Evolutionary conservation across 2,113 vertebrate genomes (phyloP).

Genomic region (Geococcyx californianus): DNA sequence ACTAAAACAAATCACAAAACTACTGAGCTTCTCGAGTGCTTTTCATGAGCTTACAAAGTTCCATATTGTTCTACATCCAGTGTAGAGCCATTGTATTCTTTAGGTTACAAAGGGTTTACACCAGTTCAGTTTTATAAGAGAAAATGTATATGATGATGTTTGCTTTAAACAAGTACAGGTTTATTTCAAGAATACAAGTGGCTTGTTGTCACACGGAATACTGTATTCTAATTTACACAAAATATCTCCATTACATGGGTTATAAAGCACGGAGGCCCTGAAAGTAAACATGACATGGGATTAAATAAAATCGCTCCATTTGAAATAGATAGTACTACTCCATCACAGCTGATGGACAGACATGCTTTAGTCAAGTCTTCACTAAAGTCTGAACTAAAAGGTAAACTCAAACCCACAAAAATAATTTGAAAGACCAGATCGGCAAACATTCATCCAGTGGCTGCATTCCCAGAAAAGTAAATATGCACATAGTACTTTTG

Average conservation of each 20-base stretch:
- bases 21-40: not conserved
- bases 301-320: not conserved
- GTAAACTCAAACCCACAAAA: not conserved
- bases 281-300: not conserved
- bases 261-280: not conserved
- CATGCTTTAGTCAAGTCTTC: not conserved
- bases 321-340: not conserved
- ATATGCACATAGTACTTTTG: accelerated
- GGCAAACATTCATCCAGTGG: not conserved
- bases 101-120: not conserved
- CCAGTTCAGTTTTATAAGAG: not conserved
- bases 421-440: not conserved
- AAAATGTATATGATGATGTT: not conserved
- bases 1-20: not conserved
- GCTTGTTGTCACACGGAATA: not conserved
- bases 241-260: not conserved
- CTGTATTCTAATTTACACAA: not conserved
- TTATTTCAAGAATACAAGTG: not conserved
- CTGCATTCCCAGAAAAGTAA: not conserved
- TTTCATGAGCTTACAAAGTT: not conserved
- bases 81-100: not conserved
- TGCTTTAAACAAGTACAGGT: not conserved
- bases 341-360: not conserved
- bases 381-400: not conserved
- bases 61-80: not conserved